Evolutionary conservation across 2,888 invertebrate genomes (phyloP).

Genomic region (Teinopalpus imperialis): DNA sequence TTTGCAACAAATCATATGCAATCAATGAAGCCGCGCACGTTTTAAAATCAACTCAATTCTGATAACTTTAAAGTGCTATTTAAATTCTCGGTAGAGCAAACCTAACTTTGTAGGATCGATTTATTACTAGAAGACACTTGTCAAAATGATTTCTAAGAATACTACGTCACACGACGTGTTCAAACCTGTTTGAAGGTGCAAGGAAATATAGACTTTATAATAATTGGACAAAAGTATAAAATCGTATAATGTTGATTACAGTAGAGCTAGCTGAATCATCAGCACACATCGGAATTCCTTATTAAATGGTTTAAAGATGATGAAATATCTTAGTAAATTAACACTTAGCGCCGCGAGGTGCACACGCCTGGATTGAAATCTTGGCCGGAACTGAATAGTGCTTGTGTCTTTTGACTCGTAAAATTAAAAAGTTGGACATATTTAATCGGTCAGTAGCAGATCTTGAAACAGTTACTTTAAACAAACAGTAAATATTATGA

Average conservation of each 20-base stretch:
- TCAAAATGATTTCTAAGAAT: slow-evolving; percentile 19
- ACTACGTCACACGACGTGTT: slow-evolving; percentile 16
- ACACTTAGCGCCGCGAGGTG: not conserved
- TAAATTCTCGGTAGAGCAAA: not conserved
- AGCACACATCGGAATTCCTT: slow-evolving; percentile 14
- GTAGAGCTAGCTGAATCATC: slow-evolving; percentile 18
- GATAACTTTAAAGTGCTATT: not conserved
- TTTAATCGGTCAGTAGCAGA: no score
- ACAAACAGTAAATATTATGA: no score
- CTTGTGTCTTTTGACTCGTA: not conserved
- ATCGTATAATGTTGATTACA: not conserved
- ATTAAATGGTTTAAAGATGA: slow-evolving; percentile 20
- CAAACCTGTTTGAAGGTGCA: not conserved
- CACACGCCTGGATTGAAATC: slow-evolving; percentile 4
- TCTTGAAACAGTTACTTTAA: no score
- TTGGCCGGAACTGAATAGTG: not conserved
- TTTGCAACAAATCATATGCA: not conserved
- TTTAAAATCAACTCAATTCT: not conserved
- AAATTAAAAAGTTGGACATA: slow-evolving; percentile 6
- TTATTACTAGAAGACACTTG: slow-evolving; percentile 24
- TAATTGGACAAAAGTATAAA: not conserved
- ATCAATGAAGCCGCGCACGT: not conserved
- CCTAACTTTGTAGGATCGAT: slow-evolving; percentile 2
- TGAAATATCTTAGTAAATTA: slow-evolving; percentile 15
- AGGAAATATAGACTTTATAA: not conserved